Evolutionary conservation across 2,797 vertebrate genomes (phyloP).

Genomic region (Pangasius krempfi): DNA sequence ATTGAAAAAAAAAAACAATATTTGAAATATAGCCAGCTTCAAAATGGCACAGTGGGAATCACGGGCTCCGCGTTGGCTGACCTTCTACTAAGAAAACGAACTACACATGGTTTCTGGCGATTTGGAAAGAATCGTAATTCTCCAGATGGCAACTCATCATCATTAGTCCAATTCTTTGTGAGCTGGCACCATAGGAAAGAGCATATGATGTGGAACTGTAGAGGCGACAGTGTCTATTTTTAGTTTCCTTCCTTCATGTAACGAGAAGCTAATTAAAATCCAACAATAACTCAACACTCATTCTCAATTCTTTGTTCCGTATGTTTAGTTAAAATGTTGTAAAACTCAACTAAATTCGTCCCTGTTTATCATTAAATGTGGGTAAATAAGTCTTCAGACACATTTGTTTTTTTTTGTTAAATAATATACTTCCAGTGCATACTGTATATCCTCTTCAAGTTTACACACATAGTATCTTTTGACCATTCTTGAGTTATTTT

Average conservation of each 20-base stretch:
- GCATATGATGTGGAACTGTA: conserved; percentile 23
- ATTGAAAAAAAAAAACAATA: neutral
- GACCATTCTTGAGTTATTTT: too few species aligned
- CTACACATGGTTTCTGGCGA: neutral
- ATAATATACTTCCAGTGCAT: neutral
- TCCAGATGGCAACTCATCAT: conserved; percentile 11
- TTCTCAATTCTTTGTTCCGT: neutral
- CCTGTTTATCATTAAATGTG: neutral
- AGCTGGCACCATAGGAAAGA: neutral
- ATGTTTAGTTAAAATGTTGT: neutral
- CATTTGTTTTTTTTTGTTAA: too few species aligned
- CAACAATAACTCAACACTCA: neutral
- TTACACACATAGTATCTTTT: neutral
- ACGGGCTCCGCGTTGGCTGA: neutral
- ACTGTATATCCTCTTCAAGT: neutral
- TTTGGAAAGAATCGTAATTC: neutral
- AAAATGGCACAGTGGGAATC: conserved; percentile 5
- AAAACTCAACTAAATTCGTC: neutral
- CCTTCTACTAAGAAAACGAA: neutral
- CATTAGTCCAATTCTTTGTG: neutral
- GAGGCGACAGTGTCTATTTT: conserved; percentile 15
- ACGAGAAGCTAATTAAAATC: neutral
- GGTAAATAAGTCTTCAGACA: neutral
- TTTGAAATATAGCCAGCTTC: neutral
- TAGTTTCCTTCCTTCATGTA: neutral